phyloP scores from a whole-genome alignment of 2,888 invertebrate species.

The Acanthopleura granulata region DNA sequence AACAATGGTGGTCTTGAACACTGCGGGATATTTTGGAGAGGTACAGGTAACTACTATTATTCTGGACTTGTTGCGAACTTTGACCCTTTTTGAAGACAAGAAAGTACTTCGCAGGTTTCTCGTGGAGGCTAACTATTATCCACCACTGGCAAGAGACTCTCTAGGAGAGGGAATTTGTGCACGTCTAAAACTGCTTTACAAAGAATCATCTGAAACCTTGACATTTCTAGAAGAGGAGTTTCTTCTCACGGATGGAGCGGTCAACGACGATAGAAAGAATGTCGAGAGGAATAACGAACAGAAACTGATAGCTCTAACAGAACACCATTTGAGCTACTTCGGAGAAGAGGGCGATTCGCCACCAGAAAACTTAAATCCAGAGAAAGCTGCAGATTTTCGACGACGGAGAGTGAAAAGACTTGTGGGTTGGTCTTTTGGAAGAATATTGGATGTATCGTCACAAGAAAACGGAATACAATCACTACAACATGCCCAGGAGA shows the following conservation, averaged over 20 bases:
- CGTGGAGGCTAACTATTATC: conserved; percentile 26
- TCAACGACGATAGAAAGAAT: conserved; percentile 1
- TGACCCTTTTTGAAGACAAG: conserved; percentile 25
- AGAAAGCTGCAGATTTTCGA: conserved; percentile 35
- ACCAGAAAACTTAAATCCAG: conserved; percentile 29
- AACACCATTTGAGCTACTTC: conserved; percentile 42
- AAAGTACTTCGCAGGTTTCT: conserved; percentile 36
- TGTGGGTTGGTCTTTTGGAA: conserved; percentile 33
- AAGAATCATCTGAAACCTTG: conserved; percentile 32
- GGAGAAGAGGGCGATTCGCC: conserved; percentile 40
- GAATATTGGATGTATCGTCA: conserved; percentile 28
- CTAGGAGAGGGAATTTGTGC: conserved; percentile 27
- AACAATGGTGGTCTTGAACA: conserved; percentile 27
- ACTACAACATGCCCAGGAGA: not conserved
- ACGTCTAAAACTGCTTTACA: conserved; percentile 33
- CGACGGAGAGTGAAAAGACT: conserved; percentile 32
- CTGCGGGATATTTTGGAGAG: conserved; percentile 48
- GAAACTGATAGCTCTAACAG: conserved; percentile 32
- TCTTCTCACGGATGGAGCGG: conserved; percentile 33
- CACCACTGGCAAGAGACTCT: conserved; percentile 25
- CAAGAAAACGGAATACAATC: conserved; percentile 21
- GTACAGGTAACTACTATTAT: conserved; percentile 37
- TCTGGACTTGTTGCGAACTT: conserved; percentile 38
- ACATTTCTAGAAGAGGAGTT: conserved; percentile 38
- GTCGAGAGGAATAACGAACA: conserved; percentile 23